Conservation (phyloP, 2,113 vertebrate species). For the Peromyscus californicus region DNA sequence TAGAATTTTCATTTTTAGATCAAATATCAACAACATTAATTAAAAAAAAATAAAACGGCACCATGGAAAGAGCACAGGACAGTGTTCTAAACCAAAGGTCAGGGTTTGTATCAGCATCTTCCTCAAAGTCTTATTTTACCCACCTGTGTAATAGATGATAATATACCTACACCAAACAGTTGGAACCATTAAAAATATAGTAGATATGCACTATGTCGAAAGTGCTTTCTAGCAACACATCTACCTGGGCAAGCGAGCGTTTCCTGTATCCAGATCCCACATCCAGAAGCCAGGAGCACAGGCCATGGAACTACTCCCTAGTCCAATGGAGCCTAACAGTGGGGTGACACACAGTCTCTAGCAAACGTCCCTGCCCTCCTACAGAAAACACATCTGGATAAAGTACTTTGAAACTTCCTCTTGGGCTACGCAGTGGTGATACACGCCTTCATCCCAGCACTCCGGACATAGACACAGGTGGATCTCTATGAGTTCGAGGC, state of each 20-base stretch:
- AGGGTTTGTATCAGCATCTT: not conserved
- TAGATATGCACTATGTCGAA: not conserved
- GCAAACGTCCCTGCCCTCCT: not conserved
- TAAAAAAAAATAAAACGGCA: slow-evolving; percentile 1
- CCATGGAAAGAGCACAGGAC: not conserved
- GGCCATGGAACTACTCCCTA: not conserved
- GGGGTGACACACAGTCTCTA: not conserved
- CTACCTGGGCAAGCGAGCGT: not conserved
- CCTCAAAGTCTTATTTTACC: slow-evolving; percentile 32
- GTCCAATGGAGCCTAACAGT: not conserved
- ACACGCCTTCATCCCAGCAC: not conserved
- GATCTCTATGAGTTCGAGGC: not conserved
- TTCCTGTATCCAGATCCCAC: not conserved
- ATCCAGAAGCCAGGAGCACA: not conserved
- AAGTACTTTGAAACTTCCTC: not conserved
- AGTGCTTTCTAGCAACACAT: not conserved
- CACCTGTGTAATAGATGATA: slow-evolving; percentile 13
- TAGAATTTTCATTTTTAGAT: slow-evolving; percentile 23
- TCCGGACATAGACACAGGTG: not conserved
- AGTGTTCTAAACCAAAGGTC: slow-evolving; percentile 9
- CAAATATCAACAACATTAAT: slow-evolving; percentile 14
- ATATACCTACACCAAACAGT: not conserved
- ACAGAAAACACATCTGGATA: not conserved
- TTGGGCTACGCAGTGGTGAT: not conserved
- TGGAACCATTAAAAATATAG: slow-evolving; percentile 12